These are phyloP conservation scores for Acheta domesticus DNA, from an alignment of 2,888 invertebrate species.

Conservation along the genomic window DNA sequence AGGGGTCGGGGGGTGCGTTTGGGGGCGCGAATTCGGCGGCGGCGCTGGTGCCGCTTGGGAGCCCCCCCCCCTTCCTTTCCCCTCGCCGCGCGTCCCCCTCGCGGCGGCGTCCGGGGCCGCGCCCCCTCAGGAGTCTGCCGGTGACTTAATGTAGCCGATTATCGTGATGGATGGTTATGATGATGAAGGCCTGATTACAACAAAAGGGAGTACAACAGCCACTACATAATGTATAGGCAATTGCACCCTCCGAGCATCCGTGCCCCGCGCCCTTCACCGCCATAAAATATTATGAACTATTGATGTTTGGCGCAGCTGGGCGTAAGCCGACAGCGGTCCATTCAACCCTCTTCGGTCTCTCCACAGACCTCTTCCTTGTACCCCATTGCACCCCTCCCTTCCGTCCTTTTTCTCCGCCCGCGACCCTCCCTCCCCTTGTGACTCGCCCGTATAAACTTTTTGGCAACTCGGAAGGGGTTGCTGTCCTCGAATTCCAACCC, in stretches of 20 bases:
- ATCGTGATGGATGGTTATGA: conserved; percentile 18
- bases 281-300: conserved; percentile 34
- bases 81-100: background rate
- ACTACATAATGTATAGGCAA: conserved; percentile 11
- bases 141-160: conserved; percentile 18
- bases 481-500: background rate
- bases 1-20: no score
- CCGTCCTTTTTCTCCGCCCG: no score
- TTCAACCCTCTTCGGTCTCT: no score
- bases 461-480: background rate
- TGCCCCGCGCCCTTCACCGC: background rate
- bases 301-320: conserved; percentile 32
- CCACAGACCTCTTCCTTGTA: no score
- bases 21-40: no score
- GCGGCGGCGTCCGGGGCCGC: background rate
- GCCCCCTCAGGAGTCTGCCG: background rate
- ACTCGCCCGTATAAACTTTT: background rate
- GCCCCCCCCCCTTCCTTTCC: background rate
- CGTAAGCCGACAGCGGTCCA: background rate
- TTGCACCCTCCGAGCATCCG: background rate
- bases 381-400: no score
- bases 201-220: conserved; percentile 18
- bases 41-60: background rate
- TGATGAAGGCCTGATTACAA: conserved; percentile 8
- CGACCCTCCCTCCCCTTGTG: no score